These are phyloP conservation scores for Plutella xylostella DNA, from an alignment of 2,888 invertebrate genomes.

Conservation along the genomic window DNA sequence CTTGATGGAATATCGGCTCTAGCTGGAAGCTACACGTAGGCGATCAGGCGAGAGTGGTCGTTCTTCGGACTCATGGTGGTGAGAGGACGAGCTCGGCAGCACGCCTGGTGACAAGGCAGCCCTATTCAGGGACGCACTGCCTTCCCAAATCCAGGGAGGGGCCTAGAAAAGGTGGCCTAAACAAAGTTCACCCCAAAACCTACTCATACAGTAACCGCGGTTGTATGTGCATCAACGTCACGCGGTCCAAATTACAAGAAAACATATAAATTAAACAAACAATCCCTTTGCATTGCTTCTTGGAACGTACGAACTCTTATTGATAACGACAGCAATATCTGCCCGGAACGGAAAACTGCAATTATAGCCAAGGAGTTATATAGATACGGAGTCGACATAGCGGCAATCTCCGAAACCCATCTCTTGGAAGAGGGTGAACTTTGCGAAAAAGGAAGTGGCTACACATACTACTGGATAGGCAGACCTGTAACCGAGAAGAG, in stretches of 20 bases:
- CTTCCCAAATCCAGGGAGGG: constrained; percentile 9
- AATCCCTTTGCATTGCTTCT: not conserved
- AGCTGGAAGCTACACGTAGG: no score
- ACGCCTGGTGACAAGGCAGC: constrained; percentile 6
- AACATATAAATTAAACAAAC: not conserved
- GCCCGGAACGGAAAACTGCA: constrained; percentile 14
- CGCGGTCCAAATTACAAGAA: not conserved
- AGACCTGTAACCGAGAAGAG: no score
- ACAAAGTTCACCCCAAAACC: constrained; percentile 8
- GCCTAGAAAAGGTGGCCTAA: no score
- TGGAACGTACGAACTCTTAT: constrained; percentile 14
- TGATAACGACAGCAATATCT: constrained; percentile 13
- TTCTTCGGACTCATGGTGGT: not conserved
- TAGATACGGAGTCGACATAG: constrained; percentile 7
- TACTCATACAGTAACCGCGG: constrained; percentile 3
- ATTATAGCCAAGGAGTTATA: constrained; percentile 7
- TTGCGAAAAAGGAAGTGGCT: no score
- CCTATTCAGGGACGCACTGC: constrained; percentile 14
- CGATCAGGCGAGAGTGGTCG: no score
- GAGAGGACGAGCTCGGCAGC: not conserved
- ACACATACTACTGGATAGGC: no score
- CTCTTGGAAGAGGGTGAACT: no score
- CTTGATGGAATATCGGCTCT: not conserved
- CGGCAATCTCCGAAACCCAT: no score
- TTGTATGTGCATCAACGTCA: constrained; percentile 2